These are phyloP conservation scores for Phorcus lineatus DNA, from an alignment of 2,888 invertebrate genomes.

Conservation along the genomic window DNA sequence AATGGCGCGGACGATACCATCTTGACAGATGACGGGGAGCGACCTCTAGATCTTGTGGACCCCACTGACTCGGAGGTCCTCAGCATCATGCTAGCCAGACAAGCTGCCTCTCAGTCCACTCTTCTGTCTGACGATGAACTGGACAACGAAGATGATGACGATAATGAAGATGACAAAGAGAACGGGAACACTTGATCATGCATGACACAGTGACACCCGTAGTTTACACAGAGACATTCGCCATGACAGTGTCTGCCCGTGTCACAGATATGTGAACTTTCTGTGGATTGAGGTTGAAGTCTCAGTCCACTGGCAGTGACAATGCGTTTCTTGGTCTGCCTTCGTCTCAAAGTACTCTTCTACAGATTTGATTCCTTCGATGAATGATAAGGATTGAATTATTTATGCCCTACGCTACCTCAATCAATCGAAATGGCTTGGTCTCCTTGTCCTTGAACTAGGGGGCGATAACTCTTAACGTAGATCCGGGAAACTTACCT, in stretches of 20 bases:
- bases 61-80: slow-evolving; percentile 69
- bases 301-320: no score
- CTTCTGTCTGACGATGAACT: slow-evolving; percentile 36
- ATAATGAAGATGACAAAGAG: slow-evolving; percentile 9
- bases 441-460: no score
- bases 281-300: no score
- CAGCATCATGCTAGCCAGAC: slow-evolving; percentile 65
- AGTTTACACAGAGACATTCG: not conserved
- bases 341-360: no score
- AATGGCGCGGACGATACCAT: slow-evolving; percentile 67
- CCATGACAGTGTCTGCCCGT: not conserved
- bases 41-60: slow-evolving; percentile 72
- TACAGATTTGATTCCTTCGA: no score
- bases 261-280: no score
- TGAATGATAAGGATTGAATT: no score
- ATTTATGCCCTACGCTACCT: no score
- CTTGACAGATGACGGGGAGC: slow-evolving; percentile 71
- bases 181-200: slow-evolving; percentile 22
- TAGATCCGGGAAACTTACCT: no score
- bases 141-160: slow-evolving; percentile 43
- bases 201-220: not conserved
- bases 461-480: no score
- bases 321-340: no score
- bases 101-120: slow-evolving; percentile 31
- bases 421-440: no score